These are phyloP conservation scores for Pseudomyrmex cubaensis DNA, from an alignment of 1,140 invertebrate species.

Conservation along the genomic window DNA sequence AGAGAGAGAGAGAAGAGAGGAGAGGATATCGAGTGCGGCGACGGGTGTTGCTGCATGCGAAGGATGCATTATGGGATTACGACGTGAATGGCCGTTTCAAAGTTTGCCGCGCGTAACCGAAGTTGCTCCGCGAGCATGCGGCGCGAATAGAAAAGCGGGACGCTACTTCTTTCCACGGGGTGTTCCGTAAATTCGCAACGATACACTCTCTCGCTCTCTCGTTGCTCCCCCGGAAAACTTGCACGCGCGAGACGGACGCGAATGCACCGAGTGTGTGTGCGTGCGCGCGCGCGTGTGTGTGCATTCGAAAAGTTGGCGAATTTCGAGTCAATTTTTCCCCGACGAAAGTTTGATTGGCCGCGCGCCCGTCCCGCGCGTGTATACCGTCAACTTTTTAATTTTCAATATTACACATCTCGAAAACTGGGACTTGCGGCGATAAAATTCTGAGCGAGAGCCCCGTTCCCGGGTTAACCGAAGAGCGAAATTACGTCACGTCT, in stretches of 20 bases:
- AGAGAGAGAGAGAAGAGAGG: slow-evolving; percentile 49
- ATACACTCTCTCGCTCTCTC: slow-evolving; percentile 34
- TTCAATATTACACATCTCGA: slow-evolving; percentile 54
- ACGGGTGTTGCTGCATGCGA: slow-evolving; percentile 30
- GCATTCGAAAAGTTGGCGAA: slow-evolving; percentile 56
- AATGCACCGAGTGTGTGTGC: neutral
- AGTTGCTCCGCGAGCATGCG: slow-evolving; percentile 32
- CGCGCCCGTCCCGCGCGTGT: neutral
- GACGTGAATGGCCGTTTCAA: slow-evolving; percentile 62
- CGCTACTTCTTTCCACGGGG: slow-evolving; percentile 16
- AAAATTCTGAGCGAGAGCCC: neutral
- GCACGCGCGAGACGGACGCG: slow-evolving; percentile 23
- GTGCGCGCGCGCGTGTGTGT: neutral
- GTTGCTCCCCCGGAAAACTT: slow-evolving; percentile 36
- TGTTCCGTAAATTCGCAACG: slow-evolving; percentile 50
- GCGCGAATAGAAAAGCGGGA: slow-evolving; percentile 36
- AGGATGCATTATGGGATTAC: slow-evolving; percentile 62
- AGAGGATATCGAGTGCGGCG: slow-evolving; percentile 35
- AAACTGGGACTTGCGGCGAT: slow-evolving; percentile 24
- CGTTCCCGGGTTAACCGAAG: neutral
- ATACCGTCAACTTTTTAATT: slow-evolving; percentile 45
- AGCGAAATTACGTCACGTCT: neutral
- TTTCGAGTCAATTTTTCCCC: slow-evolving; percentile 55
- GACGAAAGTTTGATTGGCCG: slow-evolving; percentile 56
- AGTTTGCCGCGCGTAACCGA: slow-evolving; percentile 66